A percentile compares a stretch with the other conserved stretches of the same genome.
Evolutionary conservation across 2,113 vertebrate species (phyloP).

Genomic region (Peucedramus taeniatus): DNA sequence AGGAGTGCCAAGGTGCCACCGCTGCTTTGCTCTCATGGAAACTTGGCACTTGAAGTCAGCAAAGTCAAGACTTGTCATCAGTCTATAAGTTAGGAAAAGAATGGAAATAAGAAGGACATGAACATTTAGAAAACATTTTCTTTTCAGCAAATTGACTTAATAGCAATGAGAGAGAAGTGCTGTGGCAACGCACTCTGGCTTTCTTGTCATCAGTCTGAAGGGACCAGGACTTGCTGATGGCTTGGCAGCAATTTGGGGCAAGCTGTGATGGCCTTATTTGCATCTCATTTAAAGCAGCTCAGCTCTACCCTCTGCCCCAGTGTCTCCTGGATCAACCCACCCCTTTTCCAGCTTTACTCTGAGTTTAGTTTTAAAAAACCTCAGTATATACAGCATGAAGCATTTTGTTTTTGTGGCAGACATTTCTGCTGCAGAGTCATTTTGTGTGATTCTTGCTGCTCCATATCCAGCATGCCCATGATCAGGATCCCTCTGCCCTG

Average conservation of each 20-base stretch:
- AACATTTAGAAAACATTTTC: background rate
- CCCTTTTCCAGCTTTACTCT: background rate
- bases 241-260: background rate
- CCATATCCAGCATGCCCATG: background rate
- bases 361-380: background rate
- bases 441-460: background rate
- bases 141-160: background rate
- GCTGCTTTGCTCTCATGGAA: background rate
- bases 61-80: background rate
- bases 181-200: background rate
- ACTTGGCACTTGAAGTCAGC: background rate
- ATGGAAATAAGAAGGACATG: background rate
- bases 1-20: background rate
- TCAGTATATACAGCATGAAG: background rate
- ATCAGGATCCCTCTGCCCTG: background rate
- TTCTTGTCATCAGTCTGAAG: background rate
- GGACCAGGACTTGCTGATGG: background rate
- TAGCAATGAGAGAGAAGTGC: background rate
- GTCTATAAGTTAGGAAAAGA: background rate
- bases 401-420: fast-evolving
- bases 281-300: background rate
- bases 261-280: background rate
- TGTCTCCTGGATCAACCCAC: background rate
- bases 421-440: background rate
- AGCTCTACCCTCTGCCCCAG: background rate